phyloP scores from a whole-genome alignment of 2,888 invertebrate species.

The Icerya purchasi region DNA sequence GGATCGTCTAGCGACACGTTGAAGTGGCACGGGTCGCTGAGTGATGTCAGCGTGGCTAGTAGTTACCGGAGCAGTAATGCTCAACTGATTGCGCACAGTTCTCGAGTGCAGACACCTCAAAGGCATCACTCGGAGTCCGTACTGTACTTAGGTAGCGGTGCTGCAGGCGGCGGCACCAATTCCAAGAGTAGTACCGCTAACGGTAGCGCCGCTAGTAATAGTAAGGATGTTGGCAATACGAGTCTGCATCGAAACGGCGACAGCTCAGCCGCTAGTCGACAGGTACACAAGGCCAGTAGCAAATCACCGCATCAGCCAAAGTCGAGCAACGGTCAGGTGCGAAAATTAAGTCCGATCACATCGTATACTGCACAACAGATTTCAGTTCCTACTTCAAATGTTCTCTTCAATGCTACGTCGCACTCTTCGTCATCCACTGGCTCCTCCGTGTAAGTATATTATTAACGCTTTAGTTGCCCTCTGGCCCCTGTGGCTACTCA shows the following conservation, averaged over 20 bases:
- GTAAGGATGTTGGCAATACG: background rate
- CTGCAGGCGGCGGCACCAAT: constrained; percentile 17
- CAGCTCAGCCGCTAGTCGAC: background rate
- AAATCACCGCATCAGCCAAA: background rate
- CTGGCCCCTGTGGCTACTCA: no score
- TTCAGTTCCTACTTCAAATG: background rate
- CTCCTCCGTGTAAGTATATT: constrained; percentile 14
- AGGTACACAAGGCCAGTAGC: background rate
- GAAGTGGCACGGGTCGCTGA: constrained; percentile 37
- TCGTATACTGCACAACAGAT: constrained; percentile 37
- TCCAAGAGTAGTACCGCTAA: background rate
- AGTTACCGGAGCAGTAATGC: constrained; percentile 21
- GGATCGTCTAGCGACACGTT: constrained; percentile 46
- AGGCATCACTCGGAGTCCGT: constrained; percentile 57
- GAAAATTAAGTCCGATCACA: constrained; percentile 45
- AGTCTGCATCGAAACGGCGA: background rate
- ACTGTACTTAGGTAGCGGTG: constrained; percentile 30
- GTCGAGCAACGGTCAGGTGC: constrained; percentile 29
- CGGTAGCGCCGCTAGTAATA: constrained; percentile 9
- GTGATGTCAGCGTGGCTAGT: constrained; percentile 17
- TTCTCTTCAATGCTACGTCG: background rate
- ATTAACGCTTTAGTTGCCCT: no score
- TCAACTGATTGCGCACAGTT: constrained; percentile 52
- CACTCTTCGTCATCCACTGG: constrained; percentile 15
- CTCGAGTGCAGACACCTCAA: constrained; percentile 52